Base-by-base conservation (phyloP, 1,140 invertebrate species). In the Drosophila grimshawi region DNA sequence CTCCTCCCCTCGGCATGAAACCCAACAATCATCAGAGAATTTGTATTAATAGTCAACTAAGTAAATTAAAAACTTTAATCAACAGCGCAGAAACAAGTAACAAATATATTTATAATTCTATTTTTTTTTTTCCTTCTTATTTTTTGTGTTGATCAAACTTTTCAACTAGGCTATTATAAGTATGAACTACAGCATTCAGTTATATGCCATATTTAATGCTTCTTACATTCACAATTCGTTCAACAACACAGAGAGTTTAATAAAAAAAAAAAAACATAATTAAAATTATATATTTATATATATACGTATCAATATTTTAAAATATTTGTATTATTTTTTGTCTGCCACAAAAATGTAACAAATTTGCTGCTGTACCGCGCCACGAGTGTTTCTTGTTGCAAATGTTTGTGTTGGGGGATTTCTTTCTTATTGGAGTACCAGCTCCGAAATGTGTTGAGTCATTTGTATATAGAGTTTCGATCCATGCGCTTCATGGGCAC, bases 161-260 rank as follows among this genome's bases (percentile, higher is more conserved):
- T 61, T 66, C 57, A 80, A 80, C 76, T 80, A 62, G 66, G 43
- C 60, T 81, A 64, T 74, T 70, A 51, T 67, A 67, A 64, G 52
- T 61, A 39, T 63, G 56, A 71, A 55, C 66, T 81, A 51, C 57
- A 74, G 57, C 46, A 19, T 19, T 19, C 19, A 19, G 32, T 64
- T 63, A 49, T 78, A 62, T 76, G 52, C 72, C 52, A 57, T 80
- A 63, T 57, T 27, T 71, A 71, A 83, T 71, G 70, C 69, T 82
- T 69, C 45, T 64, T 77, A 60, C 53, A 71, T 72, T 67, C 57
- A 86, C 53, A 78, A 80, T 69, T 80, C 63, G 62, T 76, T 79
- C 62, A 81, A 89, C 83, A 89, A 88, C 85, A 88, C 85, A 88
- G 78, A 88, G 83, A 89, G 85, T 83, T 88, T 85, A 41, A 74